Evolutionary conservation across 2,113 vertebrate genomes (phyloP), one percentile per base, ranked within the genome.

Genomic region (Labeo rohita): DNA sequence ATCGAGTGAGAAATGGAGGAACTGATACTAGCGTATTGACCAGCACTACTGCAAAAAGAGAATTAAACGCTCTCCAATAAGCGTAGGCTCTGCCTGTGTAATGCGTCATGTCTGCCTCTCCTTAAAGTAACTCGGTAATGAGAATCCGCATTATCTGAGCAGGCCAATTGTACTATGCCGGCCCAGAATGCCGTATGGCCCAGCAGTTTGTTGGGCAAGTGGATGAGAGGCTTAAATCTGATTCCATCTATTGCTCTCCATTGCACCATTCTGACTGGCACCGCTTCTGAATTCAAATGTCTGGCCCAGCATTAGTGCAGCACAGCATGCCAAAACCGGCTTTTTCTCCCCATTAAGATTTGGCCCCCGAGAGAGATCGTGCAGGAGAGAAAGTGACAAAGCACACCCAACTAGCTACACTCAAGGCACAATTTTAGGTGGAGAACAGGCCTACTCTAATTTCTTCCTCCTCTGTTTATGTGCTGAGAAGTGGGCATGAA

Each of bases 271-370:
- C 80, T 83, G 66, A 56, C 63, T 68, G 23, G 78, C 34, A 28
- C 87, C 9, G 56, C 86, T 82, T 59, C 74, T 89, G 89, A 89
- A 92, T 91, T 83, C 81, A 77, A 90, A 89, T 88, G 83, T 85
- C 80, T 86, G 70, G 59, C 21, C 79, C 47, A 82, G 49, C 73
- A 80, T 70, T 85, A 77, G 66, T 85, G 54, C 84, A 81, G 82
- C 52, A 28, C 50, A 80, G 65, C 82, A 65, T 75, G 83, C 86
- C 88, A 86, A 84, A 89, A 88, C 15, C 21, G 36, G 80, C 76
- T 56, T 80, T 90, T 81, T 80, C 77, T 84, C 61, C 83, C 70
- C 78, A 86, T 77, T 85, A 80, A 34, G 80, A 84, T 77, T 66
- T 82, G 61, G 73, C 82, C 16, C 86, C 23, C 15, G 79, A 83